Conservation (phyloP, 2,888 invertebrate genomes). For the Quadriops clusia region DNA sequence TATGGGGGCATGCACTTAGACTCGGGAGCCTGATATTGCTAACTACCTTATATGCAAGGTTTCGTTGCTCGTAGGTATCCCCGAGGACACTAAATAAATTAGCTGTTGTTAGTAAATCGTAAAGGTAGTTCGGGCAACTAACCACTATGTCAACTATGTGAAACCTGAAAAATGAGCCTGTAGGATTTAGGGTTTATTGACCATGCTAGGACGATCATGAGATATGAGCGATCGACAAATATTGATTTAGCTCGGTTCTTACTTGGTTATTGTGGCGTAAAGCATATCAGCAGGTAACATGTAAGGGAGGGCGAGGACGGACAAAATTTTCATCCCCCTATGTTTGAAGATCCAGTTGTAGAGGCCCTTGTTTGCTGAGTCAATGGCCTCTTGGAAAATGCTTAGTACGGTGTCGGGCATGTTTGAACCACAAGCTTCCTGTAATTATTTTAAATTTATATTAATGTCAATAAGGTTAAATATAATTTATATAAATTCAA, state of each 20-base stretch:
- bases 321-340: conserved; percentile 67
- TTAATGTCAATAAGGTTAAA: conserved; percentile 9
- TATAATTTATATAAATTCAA: too few relatives aligned
- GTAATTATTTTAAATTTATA: conserved; percentile 23
- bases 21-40: conserved; percentile 27
- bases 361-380: conserved; percentile 82
- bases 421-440: conserved; percentile 80
- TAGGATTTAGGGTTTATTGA: conserved; percentile 21
- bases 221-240: conserved; percentile 2
- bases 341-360: conserved; percentile 84
- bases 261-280: conserved; percentile 80
- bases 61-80: conserved; percentile 32
- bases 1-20: conserved; percentile 13
- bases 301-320: conserved; percentile 73
- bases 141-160: conserved; percentile 2
- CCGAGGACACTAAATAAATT: conserved; percentile 34
- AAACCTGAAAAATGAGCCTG: conserved; percentile 2
- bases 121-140: conserved; percentile 4
- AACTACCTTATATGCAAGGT: conserved; percentile 33
- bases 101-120: conserved; percentile 20
- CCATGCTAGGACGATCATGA: conserved; percentile 10
- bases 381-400: conserved; percentile 86
- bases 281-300: conserved; percentile 80
- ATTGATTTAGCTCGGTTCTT: conserved; percentile 43
- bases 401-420: conserved; percentile 83